Evolutionary conservation across 2,797 vertebrate species (phyloP).

Genomic region (Novumbra hubbsi): DNA sequence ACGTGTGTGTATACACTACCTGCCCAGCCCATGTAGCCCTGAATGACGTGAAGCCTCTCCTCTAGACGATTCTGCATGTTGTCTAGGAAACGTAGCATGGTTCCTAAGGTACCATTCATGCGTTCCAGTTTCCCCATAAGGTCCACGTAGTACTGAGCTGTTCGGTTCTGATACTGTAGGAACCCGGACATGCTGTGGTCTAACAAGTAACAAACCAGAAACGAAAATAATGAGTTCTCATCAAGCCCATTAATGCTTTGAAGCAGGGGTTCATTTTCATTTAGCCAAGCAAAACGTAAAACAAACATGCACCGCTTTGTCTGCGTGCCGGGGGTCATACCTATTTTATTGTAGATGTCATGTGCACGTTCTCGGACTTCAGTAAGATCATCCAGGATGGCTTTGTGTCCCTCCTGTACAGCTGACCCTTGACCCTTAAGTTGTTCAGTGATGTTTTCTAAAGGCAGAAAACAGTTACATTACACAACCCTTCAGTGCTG

Average conservation of each 20-base stretch:
- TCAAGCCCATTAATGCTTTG: neutral
- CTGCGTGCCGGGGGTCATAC: slow-evolving; percentile 44
- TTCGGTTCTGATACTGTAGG: slow-evolving; percentile 73
- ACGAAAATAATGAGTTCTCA: too few species aligned
- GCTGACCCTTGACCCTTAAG: slow-evolving; percentile 67
- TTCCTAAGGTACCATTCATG: slow-evolving; percentile 78
- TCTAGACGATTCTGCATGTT: slow-evolving; percentile 70
- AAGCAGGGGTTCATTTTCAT: too few species aligned
- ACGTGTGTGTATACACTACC: slow-evolving; percentile 56
- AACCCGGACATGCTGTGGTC: slow-evolving; percentile 75
- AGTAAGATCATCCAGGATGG: slow-evolving; percentile 66
- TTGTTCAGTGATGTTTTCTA: slow-evolving; percentile 73
- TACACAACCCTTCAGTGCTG: neutral
- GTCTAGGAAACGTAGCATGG: slow-evolving; percentile 70
- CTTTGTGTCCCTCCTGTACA: slow-evolving; percentile 62
- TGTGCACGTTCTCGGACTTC: slow-evolving; percentile 71
- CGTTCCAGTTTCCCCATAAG: slow-evolving; percentile 76
- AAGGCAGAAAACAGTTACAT: neutral
- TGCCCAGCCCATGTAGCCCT: slow-evolving; percentile 70
- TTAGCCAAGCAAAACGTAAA: neutral
- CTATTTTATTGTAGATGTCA: slow-evolving; percentile 81
- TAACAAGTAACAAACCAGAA: slow-evolving; percentile 37
- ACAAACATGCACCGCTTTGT: neutral
- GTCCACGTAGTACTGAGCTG: slow-evolving; percentile 69
- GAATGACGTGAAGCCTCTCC: slow-evolving; percentile 70